Evolutionary conservation across 2,888 invertebrate genomes (phyloP).

Genomic region (Ametastegia equiseti): DNA sequence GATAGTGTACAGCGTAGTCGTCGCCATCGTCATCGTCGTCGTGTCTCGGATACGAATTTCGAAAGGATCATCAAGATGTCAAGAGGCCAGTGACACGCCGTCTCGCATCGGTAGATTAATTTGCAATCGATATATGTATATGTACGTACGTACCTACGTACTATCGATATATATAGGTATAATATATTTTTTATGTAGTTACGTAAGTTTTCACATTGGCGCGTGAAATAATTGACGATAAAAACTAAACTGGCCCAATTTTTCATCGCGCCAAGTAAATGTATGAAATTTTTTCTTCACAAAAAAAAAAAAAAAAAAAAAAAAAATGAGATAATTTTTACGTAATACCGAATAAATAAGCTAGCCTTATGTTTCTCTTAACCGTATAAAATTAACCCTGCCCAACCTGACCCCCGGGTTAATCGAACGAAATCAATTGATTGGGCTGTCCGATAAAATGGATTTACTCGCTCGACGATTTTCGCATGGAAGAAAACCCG

Average conservation of each 20-base stretch:
- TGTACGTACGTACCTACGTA: neutral
- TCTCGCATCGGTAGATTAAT: neutral
- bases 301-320: neutral
- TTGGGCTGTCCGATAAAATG: conserved; percentile 26
- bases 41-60: neutral
- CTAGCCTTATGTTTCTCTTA: neutral
- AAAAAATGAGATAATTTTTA: neutral
- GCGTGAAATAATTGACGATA: conserved; percentile 1
- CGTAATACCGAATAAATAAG: neutral
- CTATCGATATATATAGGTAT: neutral
- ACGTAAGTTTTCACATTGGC: neutral
- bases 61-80: conserved; percentile 30
- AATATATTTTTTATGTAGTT: too few relatives aligned
- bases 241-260: conserved; percentile 12
- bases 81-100: conserved; percentile 12
- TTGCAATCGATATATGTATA: neutral
- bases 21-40: too few relatives aligned
- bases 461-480: conserved; percentile 15
- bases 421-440: conserved; percentile 37
- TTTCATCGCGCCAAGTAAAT: neutral
- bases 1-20: too few relatives aligned
- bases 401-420: neutral
- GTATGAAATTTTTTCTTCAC: neutral
- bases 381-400: neutral
- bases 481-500: conserved; percentile 12